Base-by-base conservation (phyloP, 2,888 invertebrate species). In the Bibio marci region DNA sequence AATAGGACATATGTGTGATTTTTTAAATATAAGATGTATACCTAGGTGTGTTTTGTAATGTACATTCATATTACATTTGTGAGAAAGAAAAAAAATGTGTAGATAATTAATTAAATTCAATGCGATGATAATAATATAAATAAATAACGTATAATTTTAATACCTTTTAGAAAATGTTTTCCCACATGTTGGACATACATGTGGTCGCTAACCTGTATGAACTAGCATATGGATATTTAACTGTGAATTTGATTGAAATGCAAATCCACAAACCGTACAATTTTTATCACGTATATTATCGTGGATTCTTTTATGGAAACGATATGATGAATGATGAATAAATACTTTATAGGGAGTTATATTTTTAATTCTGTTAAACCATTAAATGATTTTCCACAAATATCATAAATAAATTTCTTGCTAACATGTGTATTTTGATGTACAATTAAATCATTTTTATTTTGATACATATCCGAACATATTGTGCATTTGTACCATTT, bases 331-430 rank as follows among this genome's bases (percentile, higher is more conserved):
- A 35, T 61, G 60, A 49, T 63, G 61, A 11, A 59, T 48, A 45
- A 63, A 64, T 39, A 58, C 53, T 47, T 63, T 63, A 6, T 60
- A 45, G 70, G 69, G 37, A 65, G 54, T 42, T 64, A 59, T 38
- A 70, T 51, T 1, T 65, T 65, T 33, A 55, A 51, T 46, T 65
- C 64, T 40, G 64, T 63, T 46, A 65, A 64, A 39, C 64, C 63
- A 46, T 66, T 66, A 47, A 66, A 70, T 1, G 59, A 59, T 34
- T 61, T 62, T 2, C 69, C 69, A 51, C 69, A 70, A 38, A 64
- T 59, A 49, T 64, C 59, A 44, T 62, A 64, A 8, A 43, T 38
- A 17, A 42, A 32, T 14, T 22, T 32, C 12, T 19, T 8, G 4
- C 22, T 25, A 7, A 31, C 19, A 27, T 41, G 36, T 3, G n/a